phyloP scores from a whole-genome alignment of 2,113 vertebrate species.

The Microcebus griseorufus region DNA sequence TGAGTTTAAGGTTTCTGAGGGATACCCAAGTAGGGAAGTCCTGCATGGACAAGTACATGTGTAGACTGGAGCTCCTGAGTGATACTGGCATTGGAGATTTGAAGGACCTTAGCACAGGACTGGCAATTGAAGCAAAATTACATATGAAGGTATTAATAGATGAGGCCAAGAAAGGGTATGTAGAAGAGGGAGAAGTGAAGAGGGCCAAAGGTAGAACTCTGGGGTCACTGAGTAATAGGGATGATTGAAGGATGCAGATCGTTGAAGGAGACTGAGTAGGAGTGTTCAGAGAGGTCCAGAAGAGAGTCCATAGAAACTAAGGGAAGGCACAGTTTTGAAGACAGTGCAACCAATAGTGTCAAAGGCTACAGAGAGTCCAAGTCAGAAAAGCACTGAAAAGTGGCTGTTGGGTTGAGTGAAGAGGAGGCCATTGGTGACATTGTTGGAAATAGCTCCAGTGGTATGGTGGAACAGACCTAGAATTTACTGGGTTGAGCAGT shows the following conservation, averaged over 20 bases:
- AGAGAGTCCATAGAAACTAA: neutral
- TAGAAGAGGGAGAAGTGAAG: neutral
- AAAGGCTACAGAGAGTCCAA: neutral
- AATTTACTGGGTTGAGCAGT: neutral
- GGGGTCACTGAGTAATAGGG: neutral
- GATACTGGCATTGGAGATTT: neutral
- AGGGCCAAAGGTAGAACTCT: neutral
- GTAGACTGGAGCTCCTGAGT: neutral
- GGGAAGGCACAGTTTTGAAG: neutral
- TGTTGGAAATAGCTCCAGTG: neutral
- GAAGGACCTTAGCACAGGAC: neutral
- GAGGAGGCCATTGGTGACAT: neutral
- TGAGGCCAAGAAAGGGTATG: neutral
- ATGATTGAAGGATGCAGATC: neutral
- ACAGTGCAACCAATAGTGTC: neutral
- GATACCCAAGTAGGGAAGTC: neutral
- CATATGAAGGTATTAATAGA: neutral
- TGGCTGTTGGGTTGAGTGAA: neutral
- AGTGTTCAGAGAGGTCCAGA: neutral
- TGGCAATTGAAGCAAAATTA: neutral
- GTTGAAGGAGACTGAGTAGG: neutral
- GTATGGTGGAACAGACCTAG: neutral
- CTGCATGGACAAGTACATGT: neutral
- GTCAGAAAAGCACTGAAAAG: neutral
- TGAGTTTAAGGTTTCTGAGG: neutral